These are phyloP conservation scores for Melanostoma scalare DNA, from an alignment of 2,888 invertebrate genomes.

Conservation along the genomic window DNA sequence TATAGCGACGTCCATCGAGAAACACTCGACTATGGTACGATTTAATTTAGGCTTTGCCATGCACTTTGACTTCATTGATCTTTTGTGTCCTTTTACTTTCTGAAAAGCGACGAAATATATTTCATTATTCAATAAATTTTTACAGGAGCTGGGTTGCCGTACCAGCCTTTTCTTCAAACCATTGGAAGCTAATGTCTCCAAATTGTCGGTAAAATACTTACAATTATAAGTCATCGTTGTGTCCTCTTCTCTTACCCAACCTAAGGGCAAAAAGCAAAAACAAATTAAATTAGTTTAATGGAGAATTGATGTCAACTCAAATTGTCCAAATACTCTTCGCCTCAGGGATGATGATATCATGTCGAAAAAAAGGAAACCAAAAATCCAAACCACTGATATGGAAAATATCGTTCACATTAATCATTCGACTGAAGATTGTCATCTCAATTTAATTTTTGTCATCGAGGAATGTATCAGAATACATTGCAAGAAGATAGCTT, in stretches of 20 bases:
- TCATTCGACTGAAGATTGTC: constrained; percentile 51
- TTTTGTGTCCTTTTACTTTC: too few relatives aligned
- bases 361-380: constrained; percentile 1
- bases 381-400: not conserved
- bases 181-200: too few relatives aligned
- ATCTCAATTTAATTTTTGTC: constrained; percentile 57
- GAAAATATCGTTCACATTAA: constrained; percentile 45
- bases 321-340: constrained; percentile 11
- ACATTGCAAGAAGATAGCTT: not conserved
- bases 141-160: too few relatives aligned
- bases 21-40: too few relatives aligned
- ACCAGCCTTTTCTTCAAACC: too few relatives aligned
- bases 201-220: too few relatives aligned
- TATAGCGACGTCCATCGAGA: too few relatives aligned
- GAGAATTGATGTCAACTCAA: constrained; percentile 50
- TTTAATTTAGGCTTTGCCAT: too few relatives aligned
- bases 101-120: too few relatives aligned
- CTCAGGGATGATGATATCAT: not conserved
- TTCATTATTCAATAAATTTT: too few relatives aligned
- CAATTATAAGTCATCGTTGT: too few relatives aligned
- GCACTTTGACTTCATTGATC: too few relatives aligned
- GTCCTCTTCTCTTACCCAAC: not conserved
- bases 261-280: constrained; percentile 4
- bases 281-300: constrained; percentile 63
- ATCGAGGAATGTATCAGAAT: constrained; percentile 13